These are phyloP conservation scores for Monochamus alternatus DNA, from an alignment of 2,888 invertebrate genomes.

Conservation along the genomic window DNA sequence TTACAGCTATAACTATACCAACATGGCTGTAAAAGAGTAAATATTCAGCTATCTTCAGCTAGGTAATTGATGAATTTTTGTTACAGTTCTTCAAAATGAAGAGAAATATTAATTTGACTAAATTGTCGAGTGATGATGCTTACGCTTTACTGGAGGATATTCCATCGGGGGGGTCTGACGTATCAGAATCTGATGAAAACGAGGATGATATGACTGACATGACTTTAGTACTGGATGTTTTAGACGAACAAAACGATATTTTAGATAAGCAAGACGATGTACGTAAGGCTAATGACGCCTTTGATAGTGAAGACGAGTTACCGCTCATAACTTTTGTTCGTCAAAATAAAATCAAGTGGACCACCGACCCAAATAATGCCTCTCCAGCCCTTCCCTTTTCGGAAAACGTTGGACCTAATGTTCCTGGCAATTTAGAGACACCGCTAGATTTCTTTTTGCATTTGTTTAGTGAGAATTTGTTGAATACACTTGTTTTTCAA, in stretches of 20 bases:
- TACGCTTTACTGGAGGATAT: background rate
- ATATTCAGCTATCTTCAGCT: too few relatives aligned
- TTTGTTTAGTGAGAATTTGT: background rate
- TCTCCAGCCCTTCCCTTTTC: background rate
- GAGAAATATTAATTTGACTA: constrained; percentile 5
- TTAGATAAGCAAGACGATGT: constrained; percentile 7
- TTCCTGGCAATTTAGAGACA: background rate
- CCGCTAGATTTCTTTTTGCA: constrained; percentile 3
- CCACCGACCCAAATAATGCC: constrained; percentile 18
- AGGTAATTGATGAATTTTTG: constrained; percentile 5
- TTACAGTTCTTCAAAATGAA: constrained; percentile 17
- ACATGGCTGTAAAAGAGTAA: too few relatives aligned
- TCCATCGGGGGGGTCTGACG: constrained; percentile 8
- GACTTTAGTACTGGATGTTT: background rate
- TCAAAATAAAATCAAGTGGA: constrained; percentile 9
- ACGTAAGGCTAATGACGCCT: background rate
- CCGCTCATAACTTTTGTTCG: constrained; percentile 13
- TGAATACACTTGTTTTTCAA: constrained; percentile 1
- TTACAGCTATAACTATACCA: too few relatives aligned
- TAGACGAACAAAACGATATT: background rate
- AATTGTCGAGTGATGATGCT: constrained; percentile 13
- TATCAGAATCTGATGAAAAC: background rate
- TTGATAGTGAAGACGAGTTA: constrained; percentile 18
- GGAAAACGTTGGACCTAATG: background rate
- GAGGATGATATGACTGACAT: background rate